A percentile compares a stretch with the other conserved stretches of the same genome.
These are phyloP conservation scores for Chamaea fasciata DNA, from an alignment of 2,113 vertebrate genomes.

Conservation along the genomic window DNA sequence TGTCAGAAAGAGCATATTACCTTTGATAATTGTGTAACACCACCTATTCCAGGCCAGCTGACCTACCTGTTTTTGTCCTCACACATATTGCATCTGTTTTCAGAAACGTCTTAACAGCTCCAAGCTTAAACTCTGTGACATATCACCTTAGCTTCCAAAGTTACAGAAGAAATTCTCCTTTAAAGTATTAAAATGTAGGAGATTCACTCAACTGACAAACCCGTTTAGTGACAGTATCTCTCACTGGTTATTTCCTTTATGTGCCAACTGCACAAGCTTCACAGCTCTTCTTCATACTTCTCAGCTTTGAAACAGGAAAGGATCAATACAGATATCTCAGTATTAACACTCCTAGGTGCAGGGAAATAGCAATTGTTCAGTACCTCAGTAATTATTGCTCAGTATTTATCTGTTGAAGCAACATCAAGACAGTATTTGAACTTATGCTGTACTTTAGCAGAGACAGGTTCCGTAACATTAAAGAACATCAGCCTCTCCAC, in stretches of 20 bases:
- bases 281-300: neutral
- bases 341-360: neutral
- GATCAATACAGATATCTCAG: neutral
- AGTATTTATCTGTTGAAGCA: conserved; percentile 1
- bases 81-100: neutral
- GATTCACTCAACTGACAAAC: neutral
- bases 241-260: neutral
- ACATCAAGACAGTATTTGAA: conserved; percentile 12
- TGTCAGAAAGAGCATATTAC: neutral
- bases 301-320: neutral
- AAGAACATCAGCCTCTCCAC: conserved; percentile 28
- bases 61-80: neutral
- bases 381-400: conserved; percentile 39
- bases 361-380: neutral
- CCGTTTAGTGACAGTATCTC: neutral
- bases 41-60: neutral
- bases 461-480: neutral
- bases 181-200: neutral
- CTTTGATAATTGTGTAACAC: neutral
- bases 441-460: neutral
- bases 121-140: neutral
- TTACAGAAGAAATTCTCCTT: neutral
- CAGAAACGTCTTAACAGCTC: neutral
- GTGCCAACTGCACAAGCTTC: neutral
- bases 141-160: neutral